Evolutionary conservation across 2,888 invertebrate genomes (phyloP), one percentile per base, ranked within the genome.

Genomic region (Pristionchus fissidentatus): DNA sequence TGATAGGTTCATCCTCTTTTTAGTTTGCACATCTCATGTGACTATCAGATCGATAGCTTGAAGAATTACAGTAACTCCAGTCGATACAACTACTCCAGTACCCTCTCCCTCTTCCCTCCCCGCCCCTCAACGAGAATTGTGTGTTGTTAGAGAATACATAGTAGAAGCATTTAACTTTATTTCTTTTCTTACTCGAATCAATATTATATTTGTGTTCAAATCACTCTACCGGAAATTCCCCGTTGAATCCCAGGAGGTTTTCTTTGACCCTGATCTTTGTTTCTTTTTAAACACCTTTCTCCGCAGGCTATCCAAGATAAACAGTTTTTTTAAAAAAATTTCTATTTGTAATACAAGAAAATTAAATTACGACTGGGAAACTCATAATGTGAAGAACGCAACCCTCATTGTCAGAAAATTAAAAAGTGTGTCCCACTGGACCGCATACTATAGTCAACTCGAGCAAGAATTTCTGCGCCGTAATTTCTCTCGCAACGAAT

Each of bases 221-320:
- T 60, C 32, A 8, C 32, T 32, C 60, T 32, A 29, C 32, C 32
- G 60, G 60, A 60, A 60, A 60, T 38, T 66, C 66, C 66, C 66
- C 66, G 38, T 38, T 66, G 38, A 22, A 66, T 66, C 66, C 66
- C 66, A 66, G 66, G 66, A 66, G 66, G 66, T 66, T 13, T 66
- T 62, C 38, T 4, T 66, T 60, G 66, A 38, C 38, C 4, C 38
- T 60, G 66, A 38, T 66, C 19, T 22, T 66, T 66, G 35, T 22
- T 66, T 66, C 29, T 38, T 29, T n/a, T n/a, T n/a, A n/a, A n/a
- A n/a, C n/a, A n/a, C 66, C 66, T 38, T 66, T 66, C 19, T 66
- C 38, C 66, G 13, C 60, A n/a, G n/a, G n/a, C n/a, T 60, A 60
- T 60, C 60, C 66, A 4, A 38, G 10, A 66, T 66, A 66, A 66